These are phyloP conservation scores for Megaceryle torquata DNA, from an alignment of 2,113 vertebrate genomes.

Conservation along the genomic window DNA sequence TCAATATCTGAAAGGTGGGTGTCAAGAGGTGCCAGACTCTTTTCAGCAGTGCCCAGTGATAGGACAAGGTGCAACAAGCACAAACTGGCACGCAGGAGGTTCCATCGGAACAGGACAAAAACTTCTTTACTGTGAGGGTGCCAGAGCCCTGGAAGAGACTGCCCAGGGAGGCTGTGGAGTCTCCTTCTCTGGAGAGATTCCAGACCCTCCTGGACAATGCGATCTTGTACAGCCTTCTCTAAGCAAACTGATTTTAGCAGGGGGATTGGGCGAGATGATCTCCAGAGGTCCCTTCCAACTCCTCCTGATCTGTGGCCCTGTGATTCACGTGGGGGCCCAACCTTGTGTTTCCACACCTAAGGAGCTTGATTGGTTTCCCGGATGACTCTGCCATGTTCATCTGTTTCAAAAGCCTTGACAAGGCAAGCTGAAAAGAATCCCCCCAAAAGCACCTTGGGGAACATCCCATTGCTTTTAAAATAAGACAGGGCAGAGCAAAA, in stretches of 20 bases:
- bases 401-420: constrained; percentile 4
- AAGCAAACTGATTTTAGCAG: not conserved
- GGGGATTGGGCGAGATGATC: not conserved
- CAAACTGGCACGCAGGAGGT: not conserved
- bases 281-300: not conserved
- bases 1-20: too few relatives aligned
- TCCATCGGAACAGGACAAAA: not conserved
- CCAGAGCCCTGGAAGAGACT: not conserved
- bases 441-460: not conserved
- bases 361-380: not conserved
- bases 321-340: not conserved
- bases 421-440: not conserved
- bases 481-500: not conserved
- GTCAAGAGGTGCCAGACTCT: too few relatives aligned
- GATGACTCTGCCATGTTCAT: not conserved
- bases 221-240: not conserved
- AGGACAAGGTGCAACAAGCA: not conserved
- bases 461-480: not conserved
- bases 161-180: not conserved
- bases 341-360: not conserved
- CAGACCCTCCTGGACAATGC: not conserved
- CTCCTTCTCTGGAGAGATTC: not conserved
- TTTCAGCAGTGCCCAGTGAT: not conserved
- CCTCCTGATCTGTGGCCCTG: not conserved
- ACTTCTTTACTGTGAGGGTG: not conserved